Conservation (phyloP, 2,797 vertebrate genomes). For the Thamnophis elegans region DNA sequence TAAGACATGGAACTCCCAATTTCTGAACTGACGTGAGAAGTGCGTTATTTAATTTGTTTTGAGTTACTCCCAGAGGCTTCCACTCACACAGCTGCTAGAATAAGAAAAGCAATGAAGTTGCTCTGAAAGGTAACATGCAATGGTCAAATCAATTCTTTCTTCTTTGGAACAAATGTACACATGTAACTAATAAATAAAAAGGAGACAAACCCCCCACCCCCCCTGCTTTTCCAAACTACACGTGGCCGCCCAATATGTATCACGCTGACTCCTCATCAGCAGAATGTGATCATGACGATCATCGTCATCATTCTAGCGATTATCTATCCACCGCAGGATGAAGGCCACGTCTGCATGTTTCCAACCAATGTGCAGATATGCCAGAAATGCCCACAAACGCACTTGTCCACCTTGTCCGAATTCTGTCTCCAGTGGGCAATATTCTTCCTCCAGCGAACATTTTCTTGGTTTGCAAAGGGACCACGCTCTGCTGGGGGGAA, state of each 20-base stretch:
- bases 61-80: neutral
- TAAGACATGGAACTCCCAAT: neutral
- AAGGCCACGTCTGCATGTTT: neutral
- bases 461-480: slow-evolving; percentile 87
- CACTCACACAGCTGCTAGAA: neutral
- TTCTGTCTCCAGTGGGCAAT: slow-evolving; percentile 88
- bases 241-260: too few species aligned
- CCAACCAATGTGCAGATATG: neutral
- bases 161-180: neutral
- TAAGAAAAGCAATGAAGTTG: neutral
- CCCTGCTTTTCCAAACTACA: too few species aligned
- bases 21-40: neutral
- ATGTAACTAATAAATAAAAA: neutral
- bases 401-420: slow-evolving; percentile 89
- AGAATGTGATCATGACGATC: neutral
- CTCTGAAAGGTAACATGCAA: neutral
- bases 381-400: slow-evolving; percentile 46
- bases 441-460: slow-evolving; percentile 91
- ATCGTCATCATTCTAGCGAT: neutral
- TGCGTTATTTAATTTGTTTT: neutral
- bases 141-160: neutral
- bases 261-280: neutral
- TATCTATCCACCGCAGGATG: neutral
- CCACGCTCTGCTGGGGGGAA: slow-evolving; percentile 77
- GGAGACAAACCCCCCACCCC: neutral